Conservation (phyloP, 2,113 vertebrate species). For the Tylochromis polylepis region DNA sequence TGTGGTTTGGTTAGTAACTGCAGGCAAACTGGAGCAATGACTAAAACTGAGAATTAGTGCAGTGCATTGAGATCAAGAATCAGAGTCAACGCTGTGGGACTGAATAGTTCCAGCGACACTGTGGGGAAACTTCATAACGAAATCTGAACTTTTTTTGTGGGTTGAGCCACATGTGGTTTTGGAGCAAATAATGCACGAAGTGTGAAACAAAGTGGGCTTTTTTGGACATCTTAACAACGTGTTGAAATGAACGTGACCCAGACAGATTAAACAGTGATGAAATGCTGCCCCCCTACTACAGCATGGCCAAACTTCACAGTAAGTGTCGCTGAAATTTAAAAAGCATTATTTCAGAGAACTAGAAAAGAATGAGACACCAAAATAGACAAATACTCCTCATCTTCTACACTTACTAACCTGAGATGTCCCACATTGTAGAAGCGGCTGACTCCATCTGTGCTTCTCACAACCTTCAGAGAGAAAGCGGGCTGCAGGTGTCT, state of each 20-base stretch:
- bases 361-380: rapidly evolving
- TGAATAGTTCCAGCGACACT: not conserved
- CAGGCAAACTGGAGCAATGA: not conserved
- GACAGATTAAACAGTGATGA: not conserved
- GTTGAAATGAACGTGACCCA: not conserved
- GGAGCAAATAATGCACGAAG: not conserved
- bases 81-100: not conserved
- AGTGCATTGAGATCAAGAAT: not conserved
- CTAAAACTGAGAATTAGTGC: not conserved
- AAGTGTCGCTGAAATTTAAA: not conserved
- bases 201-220: not conserved
- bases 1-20: not conserved
- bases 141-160: not conserved
- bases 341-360: not conserved
- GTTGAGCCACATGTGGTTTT: not conserved
- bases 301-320: not conserved
- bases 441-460: conserved; percentile 81
- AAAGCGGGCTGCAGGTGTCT: conserved; percentile 86
- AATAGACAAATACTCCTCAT: not conserved
- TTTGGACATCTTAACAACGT: not conserved
- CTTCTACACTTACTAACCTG: conserved; percentile 67
- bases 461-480: conserved; percentile 86
- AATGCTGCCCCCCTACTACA: not conserved
- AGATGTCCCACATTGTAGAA: conserved; percentile 89
- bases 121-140: not conserved